These are phyloP conservation scores for Papilio gigon DNA, from an alignment of 2,888 invertebrate species.

Conservation along the genomic window DNA sequence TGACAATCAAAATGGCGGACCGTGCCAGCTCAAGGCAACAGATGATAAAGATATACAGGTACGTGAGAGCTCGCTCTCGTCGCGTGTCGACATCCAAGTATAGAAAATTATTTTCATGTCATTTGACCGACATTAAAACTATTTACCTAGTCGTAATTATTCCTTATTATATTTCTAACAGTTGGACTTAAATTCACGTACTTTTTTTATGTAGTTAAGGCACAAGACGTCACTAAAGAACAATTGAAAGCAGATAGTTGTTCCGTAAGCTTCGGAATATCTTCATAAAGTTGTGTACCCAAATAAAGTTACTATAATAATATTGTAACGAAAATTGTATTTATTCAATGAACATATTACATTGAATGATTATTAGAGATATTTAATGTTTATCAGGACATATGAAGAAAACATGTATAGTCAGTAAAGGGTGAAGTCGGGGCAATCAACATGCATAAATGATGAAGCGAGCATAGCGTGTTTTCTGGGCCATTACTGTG, in stretches of 20 bases:
- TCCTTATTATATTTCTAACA: background rate
- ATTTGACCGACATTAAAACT: background rate
- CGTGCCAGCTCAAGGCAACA: conserved; percentile 48
- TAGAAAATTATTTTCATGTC: conserved; percentile 29
- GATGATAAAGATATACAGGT: conserved; percentile 55
- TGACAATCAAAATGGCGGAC: conserved; percentile 50
- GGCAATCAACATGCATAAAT: conserved; percentile 80
- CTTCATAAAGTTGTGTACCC: background rate
- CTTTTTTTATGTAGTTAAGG: background rate
- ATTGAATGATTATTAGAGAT: conserved; percentile 36
- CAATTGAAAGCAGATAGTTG: background rate
- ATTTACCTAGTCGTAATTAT: background rate
- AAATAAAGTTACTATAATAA: background rate
- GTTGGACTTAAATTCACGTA: background rate
- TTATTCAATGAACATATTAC: conserved; percentile 13
- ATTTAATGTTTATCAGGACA: conserved; percentile 43
- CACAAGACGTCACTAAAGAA: background rate
- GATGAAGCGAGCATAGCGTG: conserved; percentile 75
- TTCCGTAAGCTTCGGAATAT: background rate
- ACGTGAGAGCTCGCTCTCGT: conserved; percentile 44
- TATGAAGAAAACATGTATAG: conserved; percentile 54
- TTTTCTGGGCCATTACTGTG: conserved; percentile 75
- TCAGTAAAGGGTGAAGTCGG: conserved; percentile 74
- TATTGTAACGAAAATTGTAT: background rate
- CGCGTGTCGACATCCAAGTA: conserved; percentile 47